Percentiles rank a stretch among this genome's conserved stretches.
These are phyloP conservation scores for Zootoca vivipara DNA, from an alignment of 2,113 vertebrate species.

Conservation along the genomic window DNA sequence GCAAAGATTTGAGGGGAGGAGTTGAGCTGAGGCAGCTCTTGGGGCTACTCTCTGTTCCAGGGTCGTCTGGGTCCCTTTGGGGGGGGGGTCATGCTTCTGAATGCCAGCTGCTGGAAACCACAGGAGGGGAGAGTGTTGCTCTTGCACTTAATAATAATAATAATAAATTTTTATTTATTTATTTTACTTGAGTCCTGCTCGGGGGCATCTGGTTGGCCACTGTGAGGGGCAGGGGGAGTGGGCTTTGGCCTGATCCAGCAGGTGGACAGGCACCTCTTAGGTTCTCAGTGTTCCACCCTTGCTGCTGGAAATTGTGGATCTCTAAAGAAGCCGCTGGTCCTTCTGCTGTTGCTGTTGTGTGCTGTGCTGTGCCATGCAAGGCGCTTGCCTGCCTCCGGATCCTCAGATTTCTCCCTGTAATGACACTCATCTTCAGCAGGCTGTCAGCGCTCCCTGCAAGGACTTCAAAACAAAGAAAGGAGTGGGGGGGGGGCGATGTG, in stretches of 20 bases:
- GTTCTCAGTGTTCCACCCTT: too few species aligned
- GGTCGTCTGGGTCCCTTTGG: too few species aligned
- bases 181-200: not conserved
- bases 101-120: too few species aligned
- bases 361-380: not conserved
- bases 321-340: not conserved
- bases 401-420: not conserved
- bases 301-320: not conserved
- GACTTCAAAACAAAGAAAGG: constrained; percentile 8
- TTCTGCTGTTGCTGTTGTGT: too few species aligned
- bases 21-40: too few species aligned
- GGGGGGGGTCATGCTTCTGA: too few species aligned
- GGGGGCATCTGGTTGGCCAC: too few species aligned
- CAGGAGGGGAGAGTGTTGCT: not conserved
- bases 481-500: not conserved
- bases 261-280: too few species aligned
- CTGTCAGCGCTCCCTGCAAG: not conserved
- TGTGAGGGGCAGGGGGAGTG: not conserved
- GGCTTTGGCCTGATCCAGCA: too few species aligned
- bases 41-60: not conserved
- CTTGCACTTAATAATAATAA: too few species aligned
- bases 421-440: not conserved
- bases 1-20: not conserved
- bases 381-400: not conserved
- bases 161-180: too few species aligned